Percentiles rank a stretch among this genome's conserved stretches.
Conservation (phyloP, 2,113 vertebrate genomes). For the Notarius quadriscutis region DNA sequence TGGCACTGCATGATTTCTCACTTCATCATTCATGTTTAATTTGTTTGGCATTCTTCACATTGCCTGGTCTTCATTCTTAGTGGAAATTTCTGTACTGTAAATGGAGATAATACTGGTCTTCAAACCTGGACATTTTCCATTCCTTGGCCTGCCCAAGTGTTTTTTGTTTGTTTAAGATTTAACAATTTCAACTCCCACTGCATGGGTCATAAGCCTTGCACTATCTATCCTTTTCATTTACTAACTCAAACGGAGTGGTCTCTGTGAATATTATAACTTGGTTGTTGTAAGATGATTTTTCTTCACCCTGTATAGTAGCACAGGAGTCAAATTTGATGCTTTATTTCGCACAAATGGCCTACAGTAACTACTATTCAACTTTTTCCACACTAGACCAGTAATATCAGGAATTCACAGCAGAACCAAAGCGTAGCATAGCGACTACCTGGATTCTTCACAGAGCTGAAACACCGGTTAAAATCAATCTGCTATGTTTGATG, state of each 20-base stretch:
- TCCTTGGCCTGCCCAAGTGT: neutral
- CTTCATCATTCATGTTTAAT: neutral
- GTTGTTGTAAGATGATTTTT: neutral
- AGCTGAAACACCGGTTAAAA: neutral
- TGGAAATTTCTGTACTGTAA: neutral
- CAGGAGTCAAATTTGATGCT: neutral
- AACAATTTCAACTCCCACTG: neutral
- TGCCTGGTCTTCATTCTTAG: neutral
- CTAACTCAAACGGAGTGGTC: conserved; percentile 3
- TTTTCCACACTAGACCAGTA: neutral
- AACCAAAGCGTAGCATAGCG: neutral
- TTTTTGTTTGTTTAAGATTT: neutral
- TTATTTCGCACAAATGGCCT: neutral
- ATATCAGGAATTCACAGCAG: neutral
- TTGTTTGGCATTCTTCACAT: neutral
- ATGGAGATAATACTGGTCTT: neutral
- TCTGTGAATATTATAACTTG: neutral
- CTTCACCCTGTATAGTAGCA: neutral
- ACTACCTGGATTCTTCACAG: neutral
- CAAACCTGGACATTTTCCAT: neutral
- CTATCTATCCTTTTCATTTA: neutral
- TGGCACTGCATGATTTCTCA: conserved; percentile 46
- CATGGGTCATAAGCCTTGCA: neutral
- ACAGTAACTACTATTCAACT: neutral
- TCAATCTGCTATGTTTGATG: neutral